A percentile compares a stretch with the other conserved stretches of the same genome.
Conservation (phyloP, 2,888 invertebrate genomes). For the Ephialtes manifestator region DNA sequence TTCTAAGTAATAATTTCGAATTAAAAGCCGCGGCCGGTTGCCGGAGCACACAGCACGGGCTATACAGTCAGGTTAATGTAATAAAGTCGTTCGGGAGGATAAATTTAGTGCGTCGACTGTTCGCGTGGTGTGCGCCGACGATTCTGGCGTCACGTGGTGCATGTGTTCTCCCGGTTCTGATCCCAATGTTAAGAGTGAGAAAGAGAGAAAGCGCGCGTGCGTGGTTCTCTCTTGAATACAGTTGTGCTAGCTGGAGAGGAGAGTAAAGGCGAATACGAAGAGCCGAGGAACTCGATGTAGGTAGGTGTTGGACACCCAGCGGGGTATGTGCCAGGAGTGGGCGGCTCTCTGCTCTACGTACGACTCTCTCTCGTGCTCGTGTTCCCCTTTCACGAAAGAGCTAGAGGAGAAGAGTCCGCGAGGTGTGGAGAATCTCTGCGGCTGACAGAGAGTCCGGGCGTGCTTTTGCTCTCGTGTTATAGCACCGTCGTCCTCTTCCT, state of each 20-base stretch:
- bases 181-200: background rate
- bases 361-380: slow-evolving; percentile 66
- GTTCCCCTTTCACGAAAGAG: slow-evolving; percentile 21
- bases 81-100: slow-evolving; percentile 83
- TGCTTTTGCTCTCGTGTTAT: slow-evolving; percentile 73
- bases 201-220: background rate
- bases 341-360: slow-evolving; percentile 76
- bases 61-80: slow-evolving; percentile 79
- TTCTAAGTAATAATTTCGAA: slow-evolving; percentile 83
- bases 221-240: slow-evolving; percentile 74
- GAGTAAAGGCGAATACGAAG: slow-evolving; percentile 41
- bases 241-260: slow-evolving; percentile 1
- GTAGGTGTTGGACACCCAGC: slow-evolving; percentile 85
- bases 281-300: slow-evolving; percentile 73
- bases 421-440: slow-evolving; percentile 69
- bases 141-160: slow-evolving; percentile 73
- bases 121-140: slow-evolving; percentile 67
- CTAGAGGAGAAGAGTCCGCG: slow-evolving; percentile 48
- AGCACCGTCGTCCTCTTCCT: slow-evolving; percentile 71
- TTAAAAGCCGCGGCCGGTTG: slow-evolving; percentile 78
- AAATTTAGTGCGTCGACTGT: slow-evolving; percentile 80
- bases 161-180: slow-evolving; percentile 57
- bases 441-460: slow-evolving; percentile 72
- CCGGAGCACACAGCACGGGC: slow-evolving; percentile 47
- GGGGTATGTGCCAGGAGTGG: slow-evolving; percentile 82